Base-by-base conservation (phyloP, 1,140 invertebrate genomes). In the Penaeus japonicus region DNA sequence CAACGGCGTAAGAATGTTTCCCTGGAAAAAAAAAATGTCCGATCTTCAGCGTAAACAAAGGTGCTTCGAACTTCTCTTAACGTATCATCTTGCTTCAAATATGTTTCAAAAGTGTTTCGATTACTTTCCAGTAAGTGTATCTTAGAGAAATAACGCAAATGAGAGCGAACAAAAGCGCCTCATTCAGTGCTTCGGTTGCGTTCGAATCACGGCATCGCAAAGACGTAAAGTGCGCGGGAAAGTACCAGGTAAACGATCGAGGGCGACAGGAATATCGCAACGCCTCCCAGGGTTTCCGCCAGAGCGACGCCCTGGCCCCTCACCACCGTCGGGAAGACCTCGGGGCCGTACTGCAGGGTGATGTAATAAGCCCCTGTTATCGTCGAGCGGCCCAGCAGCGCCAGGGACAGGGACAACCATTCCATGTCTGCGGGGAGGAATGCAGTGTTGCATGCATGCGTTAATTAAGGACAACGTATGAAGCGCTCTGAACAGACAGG, bases 321-420 rank as follows among this genome's bases (percentile, higher is more conserved):
- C 0, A 97, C 96, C 1, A 97, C 96, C 0, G 97, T 97, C 1
- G 97, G 97, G 18, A 98, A 92, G 0, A 98, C 92, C 92, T 98
- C 97, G 0, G 97, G 96, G 0, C 96, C 96, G 92, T 97, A 97
- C 91, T 97, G 97, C 0, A 98, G 94, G 0, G 96, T 96, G 82
- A 97, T 97, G 92, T 97, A 97, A 92, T 97, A 97, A 0, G 96
- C 96, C 53, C 97, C 96, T 90, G 97, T 97, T 22, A 97, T 95
- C 88, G 95, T 95, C 90, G 97, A 96, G 39, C 97, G 93, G 1
- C 96, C 96, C 22, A 96, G 92, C 90, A 98, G 96, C 0, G 96
- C 96, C 10, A 96, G 32, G 55, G 65, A 24, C 65, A 90, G 59
- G 22, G 70, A 30, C 35, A 86, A 2, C 70, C 78, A 62, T 24